A percentile compares a stretch with the other conserved stretches of the same genome.
phyloP scores from a whole-genome alignment of 2,797 vertebrate species.

The Carapus acus region DNA sequence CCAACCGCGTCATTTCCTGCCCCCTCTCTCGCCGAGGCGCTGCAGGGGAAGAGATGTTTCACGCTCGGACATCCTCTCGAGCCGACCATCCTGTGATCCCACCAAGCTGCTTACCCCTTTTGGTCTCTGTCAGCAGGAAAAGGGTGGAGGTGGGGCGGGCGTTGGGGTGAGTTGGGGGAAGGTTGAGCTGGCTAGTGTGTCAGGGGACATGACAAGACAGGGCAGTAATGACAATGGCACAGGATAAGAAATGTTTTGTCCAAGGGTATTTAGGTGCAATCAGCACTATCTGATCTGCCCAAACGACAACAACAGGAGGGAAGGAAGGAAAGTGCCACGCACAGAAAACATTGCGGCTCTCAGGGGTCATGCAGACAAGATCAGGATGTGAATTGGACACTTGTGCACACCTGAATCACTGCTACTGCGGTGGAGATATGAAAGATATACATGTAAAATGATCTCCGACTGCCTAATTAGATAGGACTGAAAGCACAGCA shows the following conservation, averaged over 20 bases:
- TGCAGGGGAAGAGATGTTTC: too few relatives aligned
- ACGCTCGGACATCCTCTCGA: too few relatives aligned
- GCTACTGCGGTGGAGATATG: not conserved
- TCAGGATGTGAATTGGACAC: slow-evolving; percentile 6
- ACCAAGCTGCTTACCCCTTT: not conserved
- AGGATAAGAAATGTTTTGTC: slow-evolving; percentile 47
- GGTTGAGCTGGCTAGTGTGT: slow-evolving; percentile 15
- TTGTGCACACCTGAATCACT: slow-evolving; percentile 18
- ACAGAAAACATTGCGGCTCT: not conserved
- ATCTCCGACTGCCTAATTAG: slow-evolving; percentile 7
- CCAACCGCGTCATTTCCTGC: slow-evolving; percentile 27
- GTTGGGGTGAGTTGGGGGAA: slow-evolving; percentile 9
- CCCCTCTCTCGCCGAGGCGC: slow-evolving; percentile 13
- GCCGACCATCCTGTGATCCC: slow-evolving; percentile 20
- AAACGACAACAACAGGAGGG: slow-evolving; percentile 29
- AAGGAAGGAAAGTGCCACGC: slow-evolving; percentile 41
- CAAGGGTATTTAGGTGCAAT: slow-evolving; percentile 14
- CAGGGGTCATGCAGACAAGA: slow-evolving; percentile 1
- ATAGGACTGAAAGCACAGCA: slow-evolving; percentile 6
- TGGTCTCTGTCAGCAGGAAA: slow-evolving; percentile 34
- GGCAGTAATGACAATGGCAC: slow-evolving; percentile 34
- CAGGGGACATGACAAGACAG: slow-evolving; percentile 30
- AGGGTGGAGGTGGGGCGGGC: not conserved
- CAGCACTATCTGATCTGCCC: slow-evolving; percentile 44
- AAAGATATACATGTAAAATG: slow-evolving; percentile 1